A percentile compares a stretch with the other conserved stretches of the same genome.
Evolutionary conservation across 2,888 invertebrate species (phyloP).

Genomic region (Protophormia terraenovae): DNA sequence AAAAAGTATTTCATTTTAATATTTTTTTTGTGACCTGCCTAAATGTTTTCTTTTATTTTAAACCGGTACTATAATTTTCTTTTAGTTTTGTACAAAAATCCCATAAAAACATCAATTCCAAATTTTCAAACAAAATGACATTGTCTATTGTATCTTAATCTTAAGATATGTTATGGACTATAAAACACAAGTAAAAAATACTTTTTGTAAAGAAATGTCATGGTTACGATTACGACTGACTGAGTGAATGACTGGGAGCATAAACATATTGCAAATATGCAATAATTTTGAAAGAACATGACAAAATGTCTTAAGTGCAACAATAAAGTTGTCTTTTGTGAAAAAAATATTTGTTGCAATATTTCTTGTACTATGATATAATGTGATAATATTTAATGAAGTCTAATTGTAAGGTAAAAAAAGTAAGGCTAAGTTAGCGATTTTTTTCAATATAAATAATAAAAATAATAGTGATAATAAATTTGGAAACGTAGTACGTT

Average conservation of each 20-base stretch:
- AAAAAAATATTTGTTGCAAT: constrained; percentile 28
- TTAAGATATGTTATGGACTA: neutral
- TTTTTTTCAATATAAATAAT: no score
- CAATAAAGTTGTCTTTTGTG: constrained; percentile 45
- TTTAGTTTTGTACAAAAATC: neutral
- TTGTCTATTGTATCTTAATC: constrained; percentile 31
- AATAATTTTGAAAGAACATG: constrained; percentile 44
- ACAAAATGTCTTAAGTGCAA: constrained; percentile 41
- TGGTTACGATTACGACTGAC: neutral
- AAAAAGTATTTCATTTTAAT: no score
- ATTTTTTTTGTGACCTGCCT: constrained; percentile 1
- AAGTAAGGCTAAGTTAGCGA: neutral
- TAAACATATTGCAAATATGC: constrained; percentile 6
- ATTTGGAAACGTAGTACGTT: no score
- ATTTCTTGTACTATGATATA: neutral
- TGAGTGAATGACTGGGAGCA: neutral
- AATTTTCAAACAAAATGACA: constrained; percentile 23
- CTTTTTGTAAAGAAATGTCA: constrained; percentile 16
- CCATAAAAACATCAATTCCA: constrained; percentile 2
- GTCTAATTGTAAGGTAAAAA: neutral
- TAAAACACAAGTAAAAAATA: neutral
- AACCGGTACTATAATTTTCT: constrained; percentile 14
- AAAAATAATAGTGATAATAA: no score
- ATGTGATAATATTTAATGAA: neutral
- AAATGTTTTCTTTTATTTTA: neutral